A percentile compares a stretch with the other conserved stretches of the same genome.
phyloP scores from a whole-genome alignment of 1,140 invertebrate genomes.

The Branchinecta lindahli region DNA sequence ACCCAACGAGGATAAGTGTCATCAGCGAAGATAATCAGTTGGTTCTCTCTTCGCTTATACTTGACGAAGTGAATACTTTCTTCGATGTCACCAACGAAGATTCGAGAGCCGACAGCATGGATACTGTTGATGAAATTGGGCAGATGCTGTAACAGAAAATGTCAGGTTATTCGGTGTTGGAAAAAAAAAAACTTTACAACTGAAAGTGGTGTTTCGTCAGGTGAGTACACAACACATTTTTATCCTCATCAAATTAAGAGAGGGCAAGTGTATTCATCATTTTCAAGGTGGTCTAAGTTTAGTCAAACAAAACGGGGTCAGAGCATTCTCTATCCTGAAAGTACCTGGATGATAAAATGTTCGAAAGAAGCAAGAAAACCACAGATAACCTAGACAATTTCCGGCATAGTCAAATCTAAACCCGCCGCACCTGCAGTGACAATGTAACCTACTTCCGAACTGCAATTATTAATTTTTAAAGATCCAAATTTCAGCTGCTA shows the following conservation, averaged over 20 bases:
- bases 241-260: background rate
- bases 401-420: too few relatives aligned
- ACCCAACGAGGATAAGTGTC: slow-evolving; percentile 94
- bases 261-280: background rate
- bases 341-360: too few relatives aligned
- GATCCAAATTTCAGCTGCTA: too few relatives aligned
- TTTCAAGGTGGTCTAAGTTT: too few relatives aligned
- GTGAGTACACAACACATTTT: slow-evolving; percentile 2
- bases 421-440: too few relatives aligned
- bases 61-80: slow-evolving; percentile 93
- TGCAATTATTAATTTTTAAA: too few relatives aligned
- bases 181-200: slow-evolving; percentile 17
- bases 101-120: slow-evolving; percentile 77
- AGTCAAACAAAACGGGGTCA: too few relatives aligned
- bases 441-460: too few relatives aligned
- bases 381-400: too few relatives aligned
- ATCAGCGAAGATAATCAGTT: slow-evolving; percentile 94
- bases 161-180: background rate
- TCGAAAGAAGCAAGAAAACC: too few relatives aligned
- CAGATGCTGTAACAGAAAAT: slow-evolving; percentile 51
- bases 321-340: too few relatives aligned
- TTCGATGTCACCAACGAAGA: slow-evolving; percentile 90
- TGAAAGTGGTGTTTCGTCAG: background rate
- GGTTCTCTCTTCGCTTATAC: slow-evolving; percentile 91
- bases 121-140: slow-evolving; percentile 88